Conservation (phyloP, 2,797 vertebrate genomes). For the Pelochelys cantorii region DNA sequence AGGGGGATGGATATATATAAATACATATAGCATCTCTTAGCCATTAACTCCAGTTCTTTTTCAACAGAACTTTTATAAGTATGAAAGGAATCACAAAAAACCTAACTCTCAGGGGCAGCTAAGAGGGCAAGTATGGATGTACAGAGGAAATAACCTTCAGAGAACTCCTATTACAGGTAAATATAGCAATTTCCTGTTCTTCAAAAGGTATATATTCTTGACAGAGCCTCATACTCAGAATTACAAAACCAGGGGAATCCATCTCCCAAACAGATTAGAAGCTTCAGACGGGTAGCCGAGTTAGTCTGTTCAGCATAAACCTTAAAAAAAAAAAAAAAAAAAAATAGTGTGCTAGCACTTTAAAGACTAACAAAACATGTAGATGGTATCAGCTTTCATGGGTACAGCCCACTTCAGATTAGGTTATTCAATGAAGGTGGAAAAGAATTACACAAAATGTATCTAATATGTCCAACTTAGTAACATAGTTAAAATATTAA, state of each 20-base stretch:
- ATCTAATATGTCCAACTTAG: neutral
- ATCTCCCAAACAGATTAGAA: neutral
- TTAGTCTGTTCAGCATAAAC: too few relatives aligned
- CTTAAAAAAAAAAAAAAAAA: too few relatives aligned
- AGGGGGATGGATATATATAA: neutral
- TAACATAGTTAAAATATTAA: neutral
- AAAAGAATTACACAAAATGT: neutral
- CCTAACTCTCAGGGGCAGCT: neutral
- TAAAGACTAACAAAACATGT: too few relatives aligned
- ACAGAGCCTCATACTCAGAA: neutral
- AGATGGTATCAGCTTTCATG: too few relatives aligned
- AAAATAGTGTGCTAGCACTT: too few relatives aligned
- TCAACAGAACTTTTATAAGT: neutral
- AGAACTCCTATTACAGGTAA: neutral
- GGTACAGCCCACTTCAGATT: neutral
- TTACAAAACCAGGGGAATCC: neutral
- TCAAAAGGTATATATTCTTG: neutral
- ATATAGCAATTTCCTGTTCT: neutral
- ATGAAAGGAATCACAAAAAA: neutral
- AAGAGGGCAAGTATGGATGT: neutral
- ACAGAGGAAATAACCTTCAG: neutral
- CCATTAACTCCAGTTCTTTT: neutral
- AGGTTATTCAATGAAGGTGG: neutral
- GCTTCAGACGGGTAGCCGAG: too few relatives aligned
- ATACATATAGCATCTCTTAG: neutral